phyloP scores from a whole-genome alignment of 2,113 vertebrate species.

The Geothlypis trichas region DNA sequence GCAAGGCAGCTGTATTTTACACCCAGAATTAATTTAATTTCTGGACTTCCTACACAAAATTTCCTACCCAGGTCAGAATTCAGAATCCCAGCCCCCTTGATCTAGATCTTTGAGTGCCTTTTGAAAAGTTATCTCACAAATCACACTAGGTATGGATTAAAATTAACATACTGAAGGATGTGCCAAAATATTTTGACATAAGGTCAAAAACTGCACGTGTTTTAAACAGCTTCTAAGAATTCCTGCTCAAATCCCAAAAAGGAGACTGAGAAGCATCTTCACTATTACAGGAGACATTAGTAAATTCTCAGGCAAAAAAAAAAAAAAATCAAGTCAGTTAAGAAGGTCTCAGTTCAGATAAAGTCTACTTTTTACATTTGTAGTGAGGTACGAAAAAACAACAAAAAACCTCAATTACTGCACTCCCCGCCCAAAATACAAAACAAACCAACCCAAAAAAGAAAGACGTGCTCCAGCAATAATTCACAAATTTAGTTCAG shows the following conservation, averaged over 20 bases:
- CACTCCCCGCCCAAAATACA: not conserved
- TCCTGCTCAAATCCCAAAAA: not conserved
- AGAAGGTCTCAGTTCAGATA: not conserved
- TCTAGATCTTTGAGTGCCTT: not conserved
- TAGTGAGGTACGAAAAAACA: not conserved
- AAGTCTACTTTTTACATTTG: not conserved
- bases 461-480: not conserved
- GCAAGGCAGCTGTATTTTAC: not conserved
- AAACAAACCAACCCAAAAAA: not conserved
- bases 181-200: not conserved
- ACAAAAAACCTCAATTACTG: not conserved
- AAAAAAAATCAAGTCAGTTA: not conserved
- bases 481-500: not conserved
- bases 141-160: not conserved
- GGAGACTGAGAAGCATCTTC: not conserved
- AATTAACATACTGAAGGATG: not conserved
- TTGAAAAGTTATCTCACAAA: not conserved
- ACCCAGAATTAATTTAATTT: not conserved
- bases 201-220: accelerated
- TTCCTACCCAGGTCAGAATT: not conserved
- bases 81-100: not conserved
- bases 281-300: not conserved
- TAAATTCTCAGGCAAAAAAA: not conserved
- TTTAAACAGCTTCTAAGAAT: not conserved
- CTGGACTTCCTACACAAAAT: not conserved